A percentile compares a stretch with the other conserved stretches of the same genome.
Evolutionary conservation across 30 jellyfish, hydroid and myxozoan species (phyloP).

Genomic region (Chironex yamaguchii): DNA sequence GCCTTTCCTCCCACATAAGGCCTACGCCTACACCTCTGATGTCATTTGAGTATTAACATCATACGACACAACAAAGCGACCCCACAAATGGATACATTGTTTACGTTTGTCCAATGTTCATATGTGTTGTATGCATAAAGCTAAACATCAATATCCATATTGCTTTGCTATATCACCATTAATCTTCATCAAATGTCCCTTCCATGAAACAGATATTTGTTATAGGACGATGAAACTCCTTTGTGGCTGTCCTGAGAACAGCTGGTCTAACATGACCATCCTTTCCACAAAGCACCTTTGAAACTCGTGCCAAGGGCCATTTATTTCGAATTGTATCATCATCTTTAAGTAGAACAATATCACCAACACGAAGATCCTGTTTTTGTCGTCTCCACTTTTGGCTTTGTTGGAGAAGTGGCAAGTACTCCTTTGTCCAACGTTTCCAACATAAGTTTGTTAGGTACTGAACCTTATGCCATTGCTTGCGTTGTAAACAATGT

Average conservation of each 20-base stretch:
- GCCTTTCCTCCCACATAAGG: not conserved
- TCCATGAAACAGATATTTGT: not conserved
- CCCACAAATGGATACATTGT: not conserved
- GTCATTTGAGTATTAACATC: not conserved
- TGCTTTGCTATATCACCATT: not conserved
- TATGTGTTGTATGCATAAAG: not conserved
- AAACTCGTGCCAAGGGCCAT: not conserved
- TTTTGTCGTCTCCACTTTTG: slow-evolving; percentile 1
- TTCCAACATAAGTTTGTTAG: not conserved
- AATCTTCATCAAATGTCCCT: not conserved
- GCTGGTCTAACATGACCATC: not conserved
- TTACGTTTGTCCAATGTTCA: not conserved
- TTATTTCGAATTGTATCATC: not conserved
- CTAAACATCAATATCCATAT: no score
- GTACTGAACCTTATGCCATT: not conserved
- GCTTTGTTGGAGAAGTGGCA: slow-evolving; percentile 16
- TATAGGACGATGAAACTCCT: not conserved
- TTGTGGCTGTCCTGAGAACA: not conserved
- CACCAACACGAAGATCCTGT: not conserved
- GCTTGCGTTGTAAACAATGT: not conserved
- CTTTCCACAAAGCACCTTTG: not conserved
- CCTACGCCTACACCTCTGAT: not conserved
- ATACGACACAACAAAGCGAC: not conserved
- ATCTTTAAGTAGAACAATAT: not conserved
- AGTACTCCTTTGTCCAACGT: not conserved